A percentile compares a stretch with the other conserved stretches of the same genome.
Evolutionary conservation across 1,140 invertebrate species (phyloP).

Genomic region (Ceratina calcarata): DNA sequence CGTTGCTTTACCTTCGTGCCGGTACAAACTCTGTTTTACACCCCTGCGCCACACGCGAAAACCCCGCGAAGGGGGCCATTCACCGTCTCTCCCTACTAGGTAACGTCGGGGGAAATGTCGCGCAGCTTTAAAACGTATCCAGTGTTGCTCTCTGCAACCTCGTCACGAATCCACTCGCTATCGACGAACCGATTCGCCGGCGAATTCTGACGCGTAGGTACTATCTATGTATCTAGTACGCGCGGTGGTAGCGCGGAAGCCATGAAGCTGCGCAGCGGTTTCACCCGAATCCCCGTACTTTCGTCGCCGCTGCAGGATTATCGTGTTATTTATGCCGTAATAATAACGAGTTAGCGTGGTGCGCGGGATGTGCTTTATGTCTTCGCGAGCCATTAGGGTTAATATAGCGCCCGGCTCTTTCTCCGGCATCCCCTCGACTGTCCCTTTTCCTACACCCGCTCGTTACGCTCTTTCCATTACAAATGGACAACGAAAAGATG

Average conservation of each 20-base stretch:
- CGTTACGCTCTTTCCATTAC: neutral
- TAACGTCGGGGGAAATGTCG: conserved; percentile 64
- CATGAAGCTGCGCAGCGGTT: conserved; percentile 1
- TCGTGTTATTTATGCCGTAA: conserved; percentile 80
- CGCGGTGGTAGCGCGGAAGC: neutral
- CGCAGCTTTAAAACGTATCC: conserved; percentile 33
- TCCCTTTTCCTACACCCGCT: conserved; percentile 1
- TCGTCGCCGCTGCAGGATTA: conserved; percentile 77
- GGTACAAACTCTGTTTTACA: conserved; percentile 11
- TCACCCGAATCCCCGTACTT: conserved; percentile 58
- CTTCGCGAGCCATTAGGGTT: conserved; percentile 79
- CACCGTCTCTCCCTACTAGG: conserved; percentile 8
- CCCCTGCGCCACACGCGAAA: neutral
- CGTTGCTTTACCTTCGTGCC: conserved; percentile 15
- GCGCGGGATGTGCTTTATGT: conserved; percentile 80
- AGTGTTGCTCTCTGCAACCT: conserved; percentile 30
- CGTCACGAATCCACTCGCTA: conserved; percentile 44
- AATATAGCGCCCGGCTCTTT: conserved; percentile 73
- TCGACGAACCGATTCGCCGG: conserved; percentile 14
- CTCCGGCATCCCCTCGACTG: conserved; percentile 25
- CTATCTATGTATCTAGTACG: no score
- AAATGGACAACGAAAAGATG: no score
- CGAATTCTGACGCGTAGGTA: conserved; percentile 1
- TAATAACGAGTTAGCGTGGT: conserved; percentile 80
- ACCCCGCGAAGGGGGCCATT: conserved; percentile 32